Percentiles rank a stretch among this genome's conserved stretches.
Conservation (phyloP, 2,113 vertebrate genomes). For the Salvelinus alpinus region DNA sequence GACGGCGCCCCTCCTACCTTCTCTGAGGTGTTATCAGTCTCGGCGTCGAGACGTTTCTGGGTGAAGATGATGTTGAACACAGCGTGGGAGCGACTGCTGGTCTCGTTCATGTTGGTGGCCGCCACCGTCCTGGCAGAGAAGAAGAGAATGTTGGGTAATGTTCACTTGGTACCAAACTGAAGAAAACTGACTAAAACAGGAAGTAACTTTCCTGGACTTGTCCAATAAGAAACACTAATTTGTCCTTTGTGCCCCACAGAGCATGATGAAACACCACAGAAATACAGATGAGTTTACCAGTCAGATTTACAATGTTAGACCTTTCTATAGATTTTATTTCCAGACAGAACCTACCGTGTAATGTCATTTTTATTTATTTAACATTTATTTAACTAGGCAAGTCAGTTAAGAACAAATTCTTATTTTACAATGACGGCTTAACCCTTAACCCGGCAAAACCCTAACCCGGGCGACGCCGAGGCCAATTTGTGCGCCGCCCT, state of each 20-base stretch:
- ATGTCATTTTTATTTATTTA: background rate
- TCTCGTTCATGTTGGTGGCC: constrained; percentile 98
- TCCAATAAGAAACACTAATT: too few relatives aligned
- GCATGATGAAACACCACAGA: background rate
- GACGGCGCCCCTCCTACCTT: constrained; percentile 73
- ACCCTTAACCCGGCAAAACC: too few relatives aligned
- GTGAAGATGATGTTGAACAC: constrained; percentile 99
- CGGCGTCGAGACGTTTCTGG: constrained; percentile 84
- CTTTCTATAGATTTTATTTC: too few relatives aligned
- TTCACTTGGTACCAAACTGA: too few relatives aligned
- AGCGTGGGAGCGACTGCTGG: constrained; percentile 94
- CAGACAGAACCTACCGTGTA: background rate
- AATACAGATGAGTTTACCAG: too few relatives aligned
- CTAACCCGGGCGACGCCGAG: too few relatives aligned
- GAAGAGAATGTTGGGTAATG: background rate
- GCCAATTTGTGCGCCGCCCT: background rate
- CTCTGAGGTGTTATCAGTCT: constrained; percentile 87
- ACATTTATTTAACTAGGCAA: too few relatives aligned
- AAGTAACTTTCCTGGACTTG: too few relatives aligned
- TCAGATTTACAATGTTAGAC: too few relatives aligned
- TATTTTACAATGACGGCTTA: too few relatives aligned
- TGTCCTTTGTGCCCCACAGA: too few relatives aligned
- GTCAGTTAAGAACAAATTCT: too few relatives aligned
- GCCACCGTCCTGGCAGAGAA: constrained; percentile 86
- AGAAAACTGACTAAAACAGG: background rate